Evolutionary conservation across 2,888 invertebrate species (phyloP), one percentile per base, ranked within the genome.

Genomic region (Prosopocoilus inquinatus): DNA sequence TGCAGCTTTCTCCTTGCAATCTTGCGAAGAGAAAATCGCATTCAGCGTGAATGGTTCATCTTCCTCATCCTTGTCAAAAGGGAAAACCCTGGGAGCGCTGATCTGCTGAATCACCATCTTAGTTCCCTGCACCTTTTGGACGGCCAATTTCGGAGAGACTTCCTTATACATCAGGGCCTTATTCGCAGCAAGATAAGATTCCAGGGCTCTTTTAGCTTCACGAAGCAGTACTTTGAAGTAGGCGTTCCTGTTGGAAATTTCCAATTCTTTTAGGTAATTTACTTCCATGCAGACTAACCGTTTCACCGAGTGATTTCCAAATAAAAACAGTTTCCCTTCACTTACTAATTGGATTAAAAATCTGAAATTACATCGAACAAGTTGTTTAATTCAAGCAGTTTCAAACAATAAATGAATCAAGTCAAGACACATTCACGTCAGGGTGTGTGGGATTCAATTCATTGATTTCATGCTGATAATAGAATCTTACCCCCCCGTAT

Each of bases 301-400:
- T n/a, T n/a, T n/a, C n/a, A n/a, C 93, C 28, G 92, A 91, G 5
- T 93, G 83, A 73, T 93, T 94, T 1, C 91, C 91, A 62, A 88
- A 78, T 2, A 89, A 79, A 38, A 90, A 86, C 62, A 71, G 70
- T 60, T 64, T 60, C 3, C 9, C 32, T 49, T 45, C 28, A 45
- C 38, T 55, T 61, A 50, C 2, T 53, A 47, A 9, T 28, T 28
- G 3, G n/a, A n/a, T n/a, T n/a, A n/a, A n/a, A n/a, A n/a, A n/a
- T n/a, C n/a, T n/a, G n/a, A n/a, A n/a, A n/a, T n/a, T n/a, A n/a
- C n/a, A n/a, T n/a, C n/a, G n/a, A n/a, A n/a, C n/a, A n/a, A n/a
- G n/a, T n/a, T n/a, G n/a, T n/a, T n/a, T n/a, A n/a, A n/a, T n/a
- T n/a, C n/a, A n/a, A n/a, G n/a, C n/a, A n/a, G n/a, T n/a, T n/a